A percentile compares a stretch with the other conserved stretches of the same genome.
phyloP scores from a whole-genome alignment of 2,888 invertebrate genomes.

The Eurytoma californica region DNA sequence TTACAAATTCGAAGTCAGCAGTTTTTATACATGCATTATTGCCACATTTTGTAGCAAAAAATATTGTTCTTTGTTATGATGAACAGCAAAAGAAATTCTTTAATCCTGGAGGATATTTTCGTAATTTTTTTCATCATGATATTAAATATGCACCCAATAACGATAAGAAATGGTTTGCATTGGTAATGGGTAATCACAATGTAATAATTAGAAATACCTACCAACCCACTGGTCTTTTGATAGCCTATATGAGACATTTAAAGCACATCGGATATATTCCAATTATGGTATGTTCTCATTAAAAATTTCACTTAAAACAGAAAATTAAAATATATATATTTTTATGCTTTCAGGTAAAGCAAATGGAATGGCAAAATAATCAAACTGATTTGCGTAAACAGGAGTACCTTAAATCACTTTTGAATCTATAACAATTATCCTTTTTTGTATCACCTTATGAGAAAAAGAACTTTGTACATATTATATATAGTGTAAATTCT shows the following conservation, averaged over 20 bases:
- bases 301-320: too few relatives aligned
- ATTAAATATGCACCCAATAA: conserved; percentile 63
- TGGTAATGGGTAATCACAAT: conserved; percentile 75
- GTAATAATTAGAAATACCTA: conserved; percentile 45
- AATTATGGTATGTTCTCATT: conserved; percentile 63
- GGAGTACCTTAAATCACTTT: too few relatives aligned
- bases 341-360: too few relatives aligned
- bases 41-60: conserved; percentile 82
- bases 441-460: too few relatives aligned
- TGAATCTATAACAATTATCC: too few relatives aligned
- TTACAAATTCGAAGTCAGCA: conserved; percentile 76
- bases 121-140: conserved; percentile 41
- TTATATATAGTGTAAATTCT: too few relatives aligned
- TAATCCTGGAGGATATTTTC: conserved; percentile 59
- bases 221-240: conserved; percentile 75
- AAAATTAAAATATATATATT: too few relatives aligned
- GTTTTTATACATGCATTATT: conserved; percentile 79
- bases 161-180: conserved; percentile 75
- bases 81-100: conserved; percentile 75
- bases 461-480: too few relatives aligned
- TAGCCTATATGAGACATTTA: conserved; percentile 81
- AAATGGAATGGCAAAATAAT: too few relatives aligned
- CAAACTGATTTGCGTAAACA: too few relatives aligned
- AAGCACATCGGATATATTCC: conserved; percentile 75
- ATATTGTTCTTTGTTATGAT: conserved; percentile 80